Base-by-base conservation (phyloP, 1,140 invertebrate species). In the Drosophila punjabiensis region DNA sequence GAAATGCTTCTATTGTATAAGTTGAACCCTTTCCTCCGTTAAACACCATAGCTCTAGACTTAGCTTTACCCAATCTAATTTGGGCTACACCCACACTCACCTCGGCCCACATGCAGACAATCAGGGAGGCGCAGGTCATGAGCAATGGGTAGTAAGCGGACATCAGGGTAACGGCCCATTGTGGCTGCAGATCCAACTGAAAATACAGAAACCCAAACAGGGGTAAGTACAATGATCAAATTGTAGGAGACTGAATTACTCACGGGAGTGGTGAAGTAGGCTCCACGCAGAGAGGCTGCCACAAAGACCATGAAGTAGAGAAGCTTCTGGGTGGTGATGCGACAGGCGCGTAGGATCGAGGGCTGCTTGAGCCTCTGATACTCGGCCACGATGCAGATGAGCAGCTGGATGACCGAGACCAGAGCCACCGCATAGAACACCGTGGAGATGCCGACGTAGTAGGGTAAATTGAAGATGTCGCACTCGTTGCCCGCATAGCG, bases 71-170 rank as follows among this genome's bases (percentile, higher is more conserved):
- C 10, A 20, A 13, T 13, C 5, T n/a, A n/a, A 52, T 30, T n/a
- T 52, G 0, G 1, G 10, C 48, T 18, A 18, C 28, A 13, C 28
- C 52, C 18, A 5, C 20, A 94, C 95, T 95, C 93, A 97, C 97
- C 95, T 99, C 98, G 52, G 98, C 98, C 98, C 98, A 98, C 93
- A 98, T 98, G 93, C 98, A 98, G 76, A 98, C 97, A 79, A 99
- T 97, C 20, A 98, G 95, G 1, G 98, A 98, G 5, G 97, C 97
- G 60, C 97, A 97, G 33, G 97, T 97, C 93, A 98, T 94, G 16
- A 98, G 94, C 32, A 99, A 94, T 5, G 98, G 98, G 94, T 98
- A 99, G 93, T 98, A 98, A 1, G 98, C 97, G 50, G 96, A 97
- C 67, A 98, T 95, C 24, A 99, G 94, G 90, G 96, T 97, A 53